phyloP scores from a whole-genome alignment of 2,888 invertebrate genomes.

The Drosophila nr. medialis region DNA sequence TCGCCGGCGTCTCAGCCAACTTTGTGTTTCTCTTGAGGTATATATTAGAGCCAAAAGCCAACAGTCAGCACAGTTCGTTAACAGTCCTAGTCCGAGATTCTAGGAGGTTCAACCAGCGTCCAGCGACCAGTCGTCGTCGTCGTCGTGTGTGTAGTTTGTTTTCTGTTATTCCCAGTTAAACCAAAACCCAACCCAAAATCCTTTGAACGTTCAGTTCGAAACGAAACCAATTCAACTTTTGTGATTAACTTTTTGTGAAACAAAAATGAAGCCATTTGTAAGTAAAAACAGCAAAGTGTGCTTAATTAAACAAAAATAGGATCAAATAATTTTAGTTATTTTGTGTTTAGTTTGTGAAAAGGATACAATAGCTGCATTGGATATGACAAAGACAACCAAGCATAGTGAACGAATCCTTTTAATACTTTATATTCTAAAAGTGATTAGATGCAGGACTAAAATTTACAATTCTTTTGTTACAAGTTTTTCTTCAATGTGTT shows the following conservation, averaged over 20 bases:
- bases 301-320: neutral
- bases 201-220: constrained; percentile 36
- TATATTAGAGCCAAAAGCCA: constrained; percentile 84
- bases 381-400: neutral
- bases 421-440: neutral
- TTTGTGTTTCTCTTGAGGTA: constrained; percentile 69
- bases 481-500: neutral
- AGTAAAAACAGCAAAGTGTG: constrained; percentile 64
- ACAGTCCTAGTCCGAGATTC: constrained; percentile 85
- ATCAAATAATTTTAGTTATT: neutral
- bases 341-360: constrained; percentile 1
- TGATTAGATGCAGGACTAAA: neutral
- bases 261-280: constrained; percentile 84
- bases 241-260: constrained; percentile 64
- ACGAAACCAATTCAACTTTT: constrained; percentile 58
- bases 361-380: neutral
- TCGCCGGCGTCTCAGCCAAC: constrained; percentile 60
- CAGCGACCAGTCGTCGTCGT: constrained; percentile 63
- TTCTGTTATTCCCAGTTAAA: constrained; percentile 44
- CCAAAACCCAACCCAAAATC: constrained; percentile 7
- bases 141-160: constrained; percentile 67
- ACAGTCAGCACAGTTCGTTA: constrained; percentile 85
- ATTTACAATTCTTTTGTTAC: neutral
- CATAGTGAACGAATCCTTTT: neutral
- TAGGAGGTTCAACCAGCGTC: constrained; percentile 85